A percentile compares a stretch with the other conserved stretches of the same genome.
These are phyloP conservation scores for Synanthedon myopaeformis DNA, from an alignment of 2,888 invertebrate species.

Conservation along the genomic window DNA sequence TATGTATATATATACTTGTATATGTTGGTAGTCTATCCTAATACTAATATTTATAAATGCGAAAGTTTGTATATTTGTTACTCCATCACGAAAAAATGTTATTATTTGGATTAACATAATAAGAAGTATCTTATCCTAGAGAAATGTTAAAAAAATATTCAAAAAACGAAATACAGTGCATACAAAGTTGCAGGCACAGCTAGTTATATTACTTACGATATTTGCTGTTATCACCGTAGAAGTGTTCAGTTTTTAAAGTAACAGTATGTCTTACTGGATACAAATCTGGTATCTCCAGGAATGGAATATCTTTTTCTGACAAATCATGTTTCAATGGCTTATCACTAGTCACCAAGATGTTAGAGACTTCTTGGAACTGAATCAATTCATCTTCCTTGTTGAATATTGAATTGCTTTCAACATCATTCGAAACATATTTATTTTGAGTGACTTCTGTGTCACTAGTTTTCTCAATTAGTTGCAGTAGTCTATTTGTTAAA, in stretches of 20 bases:
- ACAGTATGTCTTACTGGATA: conserved; percentile 81
- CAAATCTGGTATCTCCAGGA: conserved; percentile 75
- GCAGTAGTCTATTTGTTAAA: conserved; percentile 73
- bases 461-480: conserved; percentile 75
- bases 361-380: conserved; percentile 74
- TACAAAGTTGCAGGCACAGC: too few species aligned
- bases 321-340: conserved; percentile 70
- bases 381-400: conserved; percentile 72
- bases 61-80: too few species aligned
- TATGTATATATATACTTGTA: too few species aligned
- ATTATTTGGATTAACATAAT: too few species aligned
- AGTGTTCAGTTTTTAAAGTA: conserved; percentile 72
- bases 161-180: too few species aligned
- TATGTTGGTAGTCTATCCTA: too few species aligned
- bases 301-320: conserved; percentile 55
- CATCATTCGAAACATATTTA: conserved; percentile 72
- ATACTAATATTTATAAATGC: too few species aligned
- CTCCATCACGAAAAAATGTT: too few species aligned
- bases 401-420: conserved; percentile 68
- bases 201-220: conserved; percentile 76
- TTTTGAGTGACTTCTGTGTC: conserved; percentile 65
- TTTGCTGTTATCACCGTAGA: conserved; percentile 72
- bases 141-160: too few species aligned
- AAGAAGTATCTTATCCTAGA: too few species aligned
- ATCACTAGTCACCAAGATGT: conserved; percentile 75